These are phyloP conservation scores for Hyposoter dolosus DNA, from an alignment of 2,888 invertebrate genomes.

Conservation along the genomic window DNA sequence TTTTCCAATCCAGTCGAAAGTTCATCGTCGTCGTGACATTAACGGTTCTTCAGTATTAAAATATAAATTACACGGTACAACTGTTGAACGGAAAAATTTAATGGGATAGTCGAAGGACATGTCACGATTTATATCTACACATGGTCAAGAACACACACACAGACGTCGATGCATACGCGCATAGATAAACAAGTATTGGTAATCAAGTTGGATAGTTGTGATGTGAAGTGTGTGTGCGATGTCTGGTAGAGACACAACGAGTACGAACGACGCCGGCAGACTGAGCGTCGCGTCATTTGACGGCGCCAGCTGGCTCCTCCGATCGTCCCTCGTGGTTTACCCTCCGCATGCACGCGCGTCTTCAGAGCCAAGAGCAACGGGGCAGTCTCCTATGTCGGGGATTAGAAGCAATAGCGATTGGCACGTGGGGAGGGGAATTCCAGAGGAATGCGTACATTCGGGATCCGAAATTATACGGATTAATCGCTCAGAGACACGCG, in stretches of 20 bases:
- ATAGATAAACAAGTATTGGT: background rate
- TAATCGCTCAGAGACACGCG: background rate
- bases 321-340: slow-evolving; percentile 54
- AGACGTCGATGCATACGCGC: background rate
- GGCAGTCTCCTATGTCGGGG: background rate
- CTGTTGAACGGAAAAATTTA: slow-evolving; percentile 25
- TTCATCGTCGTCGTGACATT: slow-evolving; percentile 23
- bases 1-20: slow-evolving; percentile 22
- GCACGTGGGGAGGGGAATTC: background rate
- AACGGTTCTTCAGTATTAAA: slow-evolving; percentile 12
- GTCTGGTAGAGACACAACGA: slow-evolving; percentile 73
- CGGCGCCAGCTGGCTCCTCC: slow-evolving; percentile 77
- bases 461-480: background rate
- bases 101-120: slow-evolving; percentile 49
- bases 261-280: slow-evolving; percentile 82
- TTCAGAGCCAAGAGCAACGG: slow-evolving; percentile 35
- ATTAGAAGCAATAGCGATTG: background rate
- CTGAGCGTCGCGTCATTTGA: slow-evolving; percentile 82
- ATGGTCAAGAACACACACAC: background rate
- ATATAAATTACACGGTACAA: slow-evolving; percentile 19
- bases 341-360: slow-evolving; percentile 50
- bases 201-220: background rate
- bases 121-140: slow-evolving; percentile 36
- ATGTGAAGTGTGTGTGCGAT: slow-evolving; percentile 26
- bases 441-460: background rate